Conservation (phyloP, 2,797 vertebrate species). For the Eidolon dupreanum region DNA sequence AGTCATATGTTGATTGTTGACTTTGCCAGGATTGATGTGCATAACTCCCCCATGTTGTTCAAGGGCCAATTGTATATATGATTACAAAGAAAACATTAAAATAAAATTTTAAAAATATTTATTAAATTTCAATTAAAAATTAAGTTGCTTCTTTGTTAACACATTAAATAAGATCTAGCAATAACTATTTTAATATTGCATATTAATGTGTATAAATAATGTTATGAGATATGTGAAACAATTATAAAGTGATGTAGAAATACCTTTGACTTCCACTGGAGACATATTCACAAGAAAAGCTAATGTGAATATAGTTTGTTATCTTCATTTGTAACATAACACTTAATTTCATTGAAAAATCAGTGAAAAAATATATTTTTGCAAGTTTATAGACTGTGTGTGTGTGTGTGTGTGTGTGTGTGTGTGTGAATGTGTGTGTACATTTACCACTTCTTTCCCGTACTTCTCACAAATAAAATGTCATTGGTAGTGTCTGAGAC, state of each 20-base stretch:
- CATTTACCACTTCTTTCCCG: not conserved
- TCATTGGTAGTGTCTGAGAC: not conserved
- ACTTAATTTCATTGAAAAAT: not conserved
- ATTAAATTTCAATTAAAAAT: not conserved
- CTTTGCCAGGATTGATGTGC: not conserved
- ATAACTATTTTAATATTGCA: not conserved
- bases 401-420: too few relatives aligned
- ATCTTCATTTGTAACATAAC: not conserved
- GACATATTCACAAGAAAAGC: not conserved
- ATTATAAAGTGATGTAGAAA: not conserved
- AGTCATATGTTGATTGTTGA: not conserved
- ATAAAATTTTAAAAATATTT: not conserved
- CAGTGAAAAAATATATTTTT: not conserved
- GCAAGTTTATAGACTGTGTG: not conserved
- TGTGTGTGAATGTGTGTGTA: not conserved
- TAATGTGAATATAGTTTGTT: not conserved
- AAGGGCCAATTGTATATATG: not conserved
- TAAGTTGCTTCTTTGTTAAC: not conserved
- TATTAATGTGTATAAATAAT: not conserved
- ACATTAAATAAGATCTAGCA: not conserved
- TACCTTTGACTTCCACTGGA: not conserved
- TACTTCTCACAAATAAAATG: not conserved
- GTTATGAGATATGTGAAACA: not conserved
- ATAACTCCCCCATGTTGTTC: not conserved
- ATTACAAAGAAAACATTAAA: not conserved